Percentiles rank a stretch among this genome's conserved stretches.
Evolutionary conservation across 2,888 invertebrate genomes (phyloP).

Genomic region (Perithous albicinctus): DNA sequence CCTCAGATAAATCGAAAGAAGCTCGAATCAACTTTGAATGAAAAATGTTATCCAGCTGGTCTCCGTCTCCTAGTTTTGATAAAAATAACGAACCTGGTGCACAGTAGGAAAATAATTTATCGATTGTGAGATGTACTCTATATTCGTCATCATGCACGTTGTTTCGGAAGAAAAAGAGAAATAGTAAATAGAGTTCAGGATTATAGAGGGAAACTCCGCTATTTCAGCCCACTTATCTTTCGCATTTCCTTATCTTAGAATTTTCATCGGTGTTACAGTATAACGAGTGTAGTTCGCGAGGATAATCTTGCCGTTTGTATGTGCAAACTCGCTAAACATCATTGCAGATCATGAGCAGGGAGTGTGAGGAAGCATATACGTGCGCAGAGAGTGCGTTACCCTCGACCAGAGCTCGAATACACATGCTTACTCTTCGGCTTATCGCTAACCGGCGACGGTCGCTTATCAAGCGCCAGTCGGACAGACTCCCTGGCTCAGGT

Average conservation of each 20-base stretch:
- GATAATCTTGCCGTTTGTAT: slow-evolving; percentile 54
- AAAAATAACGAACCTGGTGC: not conserved
- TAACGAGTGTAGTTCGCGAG: slow-evolving; percentile 31
- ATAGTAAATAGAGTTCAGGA: not conserved
- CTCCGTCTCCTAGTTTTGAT: not conserved
- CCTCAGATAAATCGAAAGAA: too few relatives aligned
- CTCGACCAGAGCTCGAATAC: slow-evolving; percentile 60
- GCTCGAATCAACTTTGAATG: too few relatives aligned
- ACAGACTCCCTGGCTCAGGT: slow-evolving; percentile 73
- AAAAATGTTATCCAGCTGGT: slow-evolving; percentile 16
- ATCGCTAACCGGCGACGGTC: slow-evolving; percentile 73
- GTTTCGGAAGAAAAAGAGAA: not conserved
- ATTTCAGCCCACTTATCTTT: slow-evolving; percentile 32
- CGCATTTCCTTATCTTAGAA: slow-evolving; percentile 32
- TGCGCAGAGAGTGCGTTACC: slow-evolving; percentile 75
- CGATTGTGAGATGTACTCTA: not conserved
- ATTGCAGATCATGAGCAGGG: slow-evolving; percentile 19
- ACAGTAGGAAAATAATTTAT: not conserved
- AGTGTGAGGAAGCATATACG: slow-evolving; percentile 34
- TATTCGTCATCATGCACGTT: not conserved
- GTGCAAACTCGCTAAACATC: slow-evolving; percentile 41
- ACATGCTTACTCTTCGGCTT: slow-evolving; percentile 65
- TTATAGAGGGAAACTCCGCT: slow-evolving; percentile 4
- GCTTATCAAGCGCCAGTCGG: slow-evolving; percentile 79
- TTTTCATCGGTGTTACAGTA: slow-evolving; percentile 38